A percentile compares a stretch with the other conserved stretches of the same genome.
Evolutionary conservation across 1,140 invertebrate genomes (phyloP).

Genomic region (Odontomachus brunneus): DNA sequence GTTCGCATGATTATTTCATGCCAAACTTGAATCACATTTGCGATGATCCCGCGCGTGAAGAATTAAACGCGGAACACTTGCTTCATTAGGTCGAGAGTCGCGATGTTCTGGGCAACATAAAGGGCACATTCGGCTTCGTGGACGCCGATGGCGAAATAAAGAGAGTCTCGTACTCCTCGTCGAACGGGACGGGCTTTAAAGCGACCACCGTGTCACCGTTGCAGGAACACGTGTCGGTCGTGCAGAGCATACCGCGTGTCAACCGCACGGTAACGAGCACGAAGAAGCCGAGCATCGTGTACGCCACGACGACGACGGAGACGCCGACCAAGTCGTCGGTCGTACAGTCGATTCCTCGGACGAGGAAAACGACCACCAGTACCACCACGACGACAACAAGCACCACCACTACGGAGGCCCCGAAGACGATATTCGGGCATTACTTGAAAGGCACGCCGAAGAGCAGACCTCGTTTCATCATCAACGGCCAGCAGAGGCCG

Average conservation of each 20-base stretch:
- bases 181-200: constrained; percentile 86
- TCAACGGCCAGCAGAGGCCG: constrained; percentile 82
- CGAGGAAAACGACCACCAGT: constrained; percentile 81
- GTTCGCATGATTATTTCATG: neutral
- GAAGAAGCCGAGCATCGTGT: constrained; percentile 81
- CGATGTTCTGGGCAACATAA: constrained; percentile 92
- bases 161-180: constrained; percentile 92
- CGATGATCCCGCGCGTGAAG: neutral
- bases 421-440: constrained; percentile 75
- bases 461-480: constrained; percentile 79
- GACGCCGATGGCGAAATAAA: constrained; percentile 93
- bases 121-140: constrained; percentile 94
- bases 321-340: constrained; percentile 85
- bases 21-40: neutral
- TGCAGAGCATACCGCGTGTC: constrained; percentile 83
- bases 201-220: constrained; percentile 83
- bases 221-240: constrained; percentile 84
- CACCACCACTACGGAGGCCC: constrained; percentile 75
- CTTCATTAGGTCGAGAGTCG: constrained; percentile 90
- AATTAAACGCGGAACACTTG: constrained; percentile 50
- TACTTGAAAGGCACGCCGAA: constrained; percentile 75
- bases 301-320: constrained; percentile 83
- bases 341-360: constrained; percentile 87
- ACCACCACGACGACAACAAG: constrained; percentile 78
- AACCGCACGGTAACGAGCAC: constrained; percentile 80